Percentiles rank a stretch among this genome's conserved stretches.
These are phyloP conservation scores for Phoxinus dragarum DNA, from an alignment of 2,797 vertebrate genomes.

Conservation along the genomic window DNA sequence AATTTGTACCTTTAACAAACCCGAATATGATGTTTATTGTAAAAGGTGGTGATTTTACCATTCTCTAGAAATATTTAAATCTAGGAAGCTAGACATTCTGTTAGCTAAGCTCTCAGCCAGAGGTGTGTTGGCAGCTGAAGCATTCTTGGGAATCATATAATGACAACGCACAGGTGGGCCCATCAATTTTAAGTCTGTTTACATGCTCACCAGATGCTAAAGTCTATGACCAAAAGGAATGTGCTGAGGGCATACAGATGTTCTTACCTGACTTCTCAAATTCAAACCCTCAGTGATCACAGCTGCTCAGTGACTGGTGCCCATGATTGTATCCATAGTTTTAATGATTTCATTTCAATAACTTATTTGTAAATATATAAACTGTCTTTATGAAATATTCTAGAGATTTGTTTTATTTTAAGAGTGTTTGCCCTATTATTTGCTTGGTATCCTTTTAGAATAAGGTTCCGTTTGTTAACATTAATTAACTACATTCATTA, in stretches of 20 bases:
- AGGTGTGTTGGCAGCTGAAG: constrained; percentile 64
- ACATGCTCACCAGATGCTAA: constrained; percentile 76
- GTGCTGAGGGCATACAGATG: constrained; percentile 53
- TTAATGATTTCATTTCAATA: constrained; percentile 10
- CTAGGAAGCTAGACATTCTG: background rate
- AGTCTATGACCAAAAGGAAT: constrained; percentile 62
- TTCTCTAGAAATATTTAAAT: constrained; percentile 19
- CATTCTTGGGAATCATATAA: constrained; percentile 68
- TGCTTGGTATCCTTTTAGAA: background rate
- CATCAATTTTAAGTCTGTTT: constrained; percentile 76
- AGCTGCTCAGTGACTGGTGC: constrained; percentile 49
- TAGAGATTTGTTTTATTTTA: background rate
- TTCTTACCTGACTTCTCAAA: constrained; percentile 51
- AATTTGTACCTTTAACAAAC: background rate
- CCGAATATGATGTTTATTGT: background rate
- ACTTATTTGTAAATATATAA: background rate
- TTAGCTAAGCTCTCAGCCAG: constrained; percentile 55
- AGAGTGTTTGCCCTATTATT: background rate
- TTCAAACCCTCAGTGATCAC: constrained; percentile 37
- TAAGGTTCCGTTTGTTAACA: background rate
- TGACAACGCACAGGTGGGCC: constrained; percentile 77
- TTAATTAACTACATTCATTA: no score
- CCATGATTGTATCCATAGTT: constrained; percentile 14
- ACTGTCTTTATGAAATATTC: background rate
- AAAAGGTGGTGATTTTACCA: background rate